Base-by-base conservation (phyloP, 2,113 vertebrate genomes). In the Paraplagusia blochii region DNA sequence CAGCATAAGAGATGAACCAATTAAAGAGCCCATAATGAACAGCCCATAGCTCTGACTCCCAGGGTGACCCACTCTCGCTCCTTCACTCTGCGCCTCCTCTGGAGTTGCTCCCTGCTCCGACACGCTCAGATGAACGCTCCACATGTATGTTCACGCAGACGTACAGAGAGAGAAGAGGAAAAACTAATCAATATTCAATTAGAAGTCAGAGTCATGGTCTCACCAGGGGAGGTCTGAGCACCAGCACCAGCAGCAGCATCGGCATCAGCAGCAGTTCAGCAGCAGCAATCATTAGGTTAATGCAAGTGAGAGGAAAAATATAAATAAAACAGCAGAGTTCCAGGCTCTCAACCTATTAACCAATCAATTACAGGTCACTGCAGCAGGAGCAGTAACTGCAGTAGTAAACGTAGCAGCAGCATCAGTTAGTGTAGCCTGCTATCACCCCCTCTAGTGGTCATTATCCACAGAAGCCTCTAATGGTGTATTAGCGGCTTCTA, bases 171-270 rank as follows among this genome's bases (percentile, higher is more conserved):
- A 39, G 29, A 10, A 43, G 38, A 76, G 75, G 78, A 72, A 61
- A 80, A 83, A 77, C 65, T 83, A 87, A 85, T 87, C 76, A 1
- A 87, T 85, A 84, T 74, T 86, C 72, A 85, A 85, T 87, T 87
- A 85, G 12, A 68, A 66, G 58, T 69, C 49, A 34, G 65, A 19
- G 61, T 18, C 58, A 44, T 63, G 33, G 53, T 72, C 65, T 69
- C 65, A 57, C 53, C 48, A 2, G 51, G 60, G 56, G 58, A 44
- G 44, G 42, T 36, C 2, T 72, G 38, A 61, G 53, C 40, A 58
- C 55, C 17, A 33, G 69, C 57, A 53, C 58, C 42, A 60, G 53
- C 40, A 58, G 58, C 18, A 35, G 69, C n/a, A n/a, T n/a, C n/a
- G n/a, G n/a, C n/a, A n/a, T n/a, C 57, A 53, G 60, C 42, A 60